Conservation (phyloP, 64 coral and sea anemone species). For the Actinia equina region DNA sequence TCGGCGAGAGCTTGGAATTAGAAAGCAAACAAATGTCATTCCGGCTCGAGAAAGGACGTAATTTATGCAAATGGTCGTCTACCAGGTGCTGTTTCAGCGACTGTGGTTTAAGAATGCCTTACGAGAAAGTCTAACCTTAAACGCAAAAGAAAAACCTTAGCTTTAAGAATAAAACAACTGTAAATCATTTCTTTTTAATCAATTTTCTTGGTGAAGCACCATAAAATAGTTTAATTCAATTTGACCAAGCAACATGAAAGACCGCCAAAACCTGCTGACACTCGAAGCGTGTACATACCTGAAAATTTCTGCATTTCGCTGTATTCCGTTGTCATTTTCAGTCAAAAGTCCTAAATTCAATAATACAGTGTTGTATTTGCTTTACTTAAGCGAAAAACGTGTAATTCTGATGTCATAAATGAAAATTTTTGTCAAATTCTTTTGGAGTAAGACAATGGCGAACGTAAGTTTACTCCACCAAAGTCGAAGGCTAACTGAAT, state of each 20-base stretch:
- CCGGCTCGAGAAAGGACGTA: background rate
- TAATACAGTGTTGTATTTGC: background rate
- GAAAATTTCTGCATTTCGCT: background rate
- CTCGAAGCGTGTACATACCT: conserved; percentile 7
- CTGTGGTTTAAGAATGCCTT: background rate
- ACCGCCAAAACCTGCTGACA: background rate
- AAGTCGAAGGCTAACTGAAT: background rate
- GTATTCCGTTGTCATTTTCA: conserved; percentile 1
- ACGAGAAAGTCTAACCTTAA: background rate
- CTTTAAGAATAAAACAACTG: background rate
- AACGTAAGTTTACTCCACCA: background rate
- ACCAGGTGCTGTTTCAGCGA: background rate
- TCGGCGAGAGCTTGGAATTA: background rate
- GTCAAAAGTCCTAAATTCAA: background rate
- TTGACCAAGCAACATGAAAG: background rate
- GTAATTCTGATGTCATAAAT: background rate
- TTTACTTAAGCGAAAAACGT: background rate
- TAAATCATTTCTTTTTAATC: background rate
- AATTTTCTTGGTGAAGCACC: background rate
- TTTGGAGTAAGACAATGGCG: background rate
- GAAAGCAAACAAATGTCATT: background rate
- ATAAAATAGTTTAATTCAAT: background rate
- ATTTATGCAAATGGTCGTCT: background rate
- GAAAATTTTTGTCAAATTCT: conserved; percentile 5
- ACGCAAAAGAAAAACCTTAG: background rate